Evolutionary conservation across 2,797 vertebrate genomes (phyloP).

Genomic region (Phrynocephalus forsythii): DNA sequence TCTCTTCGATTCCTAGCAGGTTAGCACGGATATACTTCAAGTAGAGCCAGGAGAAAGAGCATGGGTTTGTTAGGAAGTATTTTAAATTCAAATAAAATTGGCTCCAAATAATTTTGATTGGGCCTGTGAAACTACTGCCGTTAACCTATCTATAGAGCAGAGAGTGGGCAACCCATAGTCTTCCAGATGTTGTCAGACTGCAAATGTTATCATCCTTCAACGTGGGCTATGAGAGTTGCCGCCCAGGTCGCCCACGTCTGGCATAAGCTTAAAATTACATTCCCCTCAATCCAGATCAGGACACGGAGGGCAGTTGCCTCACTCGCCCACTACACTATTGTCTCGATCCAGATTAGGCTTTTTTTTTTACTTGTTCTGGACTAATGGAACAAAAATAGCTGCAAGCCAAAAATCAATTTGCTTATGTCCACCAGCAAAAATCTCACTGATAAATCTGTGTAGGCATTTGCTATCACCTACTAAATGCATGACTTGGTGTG

Average conservation of each 20-base stretch:
- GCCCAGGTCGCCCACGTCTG: too few relatives aligned
- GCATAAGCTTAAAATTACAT: too few relatives aligned
- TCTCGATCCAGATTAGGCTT: not conserved
- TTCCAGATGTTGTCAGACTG: not conserved
- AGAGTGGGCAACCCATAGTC: not conserved
- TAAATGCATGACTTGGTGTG: too few relatives aligned
- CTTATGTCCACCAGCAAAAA: too few relatives aligned
- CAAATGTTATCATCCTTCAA: too few relatives aligned
- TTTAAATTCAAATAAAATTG: not conserved
- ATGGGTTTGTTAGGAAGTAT: not conserved
- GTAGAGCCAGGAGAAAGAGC: not conserved
- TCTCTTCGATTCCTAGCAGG: slow-evolving; percentile 90
- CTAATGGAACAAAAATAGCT: not conserved
- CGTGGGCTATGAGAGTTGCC: too few relatives aligned
- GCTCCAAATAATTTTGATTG: not conserved
- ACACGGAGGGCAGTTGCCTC: not conserved
- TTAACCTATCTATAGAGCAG: not conserved
- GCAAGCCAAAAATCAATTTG: too few relatives aligned
- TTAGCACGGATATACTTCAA: slow-evolving; percentile 43
- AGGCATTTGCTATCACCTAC: too few relatives aligned
- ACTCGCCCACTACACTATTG: not conserved
- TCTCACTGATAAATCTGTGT: too few relatives aligned
- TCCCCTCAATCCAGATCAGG: not conserved
- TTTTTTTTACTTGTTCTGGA: not conserved
- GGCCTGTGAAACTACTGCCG: not conserved